Percentiles rank a stretch among this genome's conserved stretches.
Evolutionary conservation across 2,797 vertebrate species (phyloP).

Genomic region (Peromyscus nudipes): DNA sequence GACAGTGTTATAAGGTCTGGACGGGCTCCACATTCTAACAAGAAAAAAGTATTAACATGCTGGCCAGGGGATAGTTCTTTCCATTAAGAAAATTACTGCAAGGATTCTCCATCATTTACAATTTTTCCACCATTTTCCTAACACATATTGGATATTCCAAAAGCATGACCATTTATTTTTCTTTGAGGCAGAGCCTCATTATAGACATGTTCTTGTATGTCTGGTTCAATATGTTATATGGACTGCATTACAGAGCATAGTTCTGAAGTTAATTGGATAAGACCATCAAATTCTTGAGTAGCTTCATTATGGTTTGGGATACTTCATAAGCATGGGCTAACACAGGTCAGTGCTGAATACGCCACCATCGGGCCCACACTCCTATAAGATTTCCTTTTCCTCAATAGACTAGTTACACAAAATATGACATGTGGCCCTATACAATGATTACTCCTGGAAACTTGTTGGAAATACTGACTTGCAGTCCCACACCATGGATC

Average conservation of each 20-base stretch:
- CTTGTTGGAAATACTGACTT: background rate
- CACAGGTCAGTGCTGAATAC: background rate
- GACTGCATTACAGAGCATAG: background rate
- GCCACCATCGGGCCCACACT: background rate
- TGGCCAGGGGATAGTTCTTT: background rate
- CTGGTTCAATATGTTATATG: background rate
- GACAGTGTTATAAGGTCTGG: slow-evolving; percentile 80
- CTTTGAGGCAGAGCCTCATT: background rate
- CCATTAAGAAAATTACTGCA: background rate
- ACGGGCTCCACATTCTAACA: slow-evolving; percentile 88
- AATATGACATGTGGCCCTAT: background rate
- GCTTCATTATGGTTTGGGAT: slow-evolving; percentile 14
- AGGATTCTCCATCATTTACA: background rate
- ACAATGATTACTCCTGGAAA: background rate
- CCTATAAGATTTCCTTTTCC: background rate
- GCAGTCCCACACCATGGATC: background rate
- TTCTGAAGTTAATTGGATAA: slow-evolving; percentile 10
- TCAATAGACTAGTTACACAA: background rate
- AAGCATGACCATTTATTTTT: background rate
- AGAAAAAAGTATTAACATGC: slow-evolving; percentile 65
- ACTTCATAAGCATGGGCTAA: background rate
- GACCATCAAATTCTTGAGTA: background rate
- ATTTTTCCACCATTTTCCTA: background rate
- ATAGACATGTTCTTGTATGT: background rate
- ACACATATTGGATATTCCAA: slow-evolving; percentile 5